Conservation (phyloP, 2,797 vertebrate genomes). For the Pipistrellus pipistrellus region DNA sequence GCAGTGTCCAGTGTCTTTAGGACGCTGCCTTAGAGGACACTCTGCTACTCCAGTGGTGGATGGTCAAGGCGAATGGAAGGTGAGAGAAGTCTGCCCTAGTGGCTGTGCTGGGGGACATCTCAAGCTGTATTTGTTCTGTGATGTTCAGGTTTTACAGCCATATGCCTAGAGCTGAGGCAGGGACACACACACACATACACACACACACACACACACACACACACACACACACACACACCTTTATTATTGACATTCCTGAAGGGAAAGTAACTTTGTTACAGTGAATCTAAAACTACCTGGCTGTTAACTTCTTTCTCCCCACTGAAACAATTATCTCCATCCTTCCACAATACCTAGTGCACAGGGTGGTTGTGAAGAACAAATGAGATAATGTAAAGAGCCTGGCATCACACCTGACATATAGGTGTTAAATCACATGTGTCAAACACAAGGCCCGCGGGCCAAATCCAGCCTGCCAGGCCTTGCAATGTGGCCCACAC, state of each 20-base stretch:
- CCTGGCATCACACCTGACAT: neutral
- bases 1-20: neutral
- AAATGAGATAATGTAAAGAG: slow-evolving; percentile 25
- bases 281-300: neutral
- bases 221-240: too few relatives aligned
- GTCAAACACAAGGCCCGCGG: too few relatives aligned
- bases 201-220: too few relatives aligned
- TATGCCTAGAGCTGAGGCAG: neutral
- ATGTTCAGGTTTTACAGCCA: slow-evolving; percentile 65
- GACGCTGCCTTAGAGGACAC: neutral
- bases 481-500: too few relatives aligned
- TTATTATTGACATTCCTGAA: too few relatives aligned
- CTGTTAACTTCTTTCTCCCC: slow-evolving; percentile 50
- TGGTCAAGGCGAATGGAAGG: slow-evolving; percentile 35
- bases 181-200: too few relatives aligned
- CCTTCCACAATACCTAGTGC: neutral
- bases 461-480: too few relatives aligned
- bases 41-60: neutral
- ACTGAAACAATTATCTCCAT: slow-evolving; percentile 37
- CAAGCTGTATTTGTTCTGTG: slow-evolving; percentile 46
- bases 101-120: neutral
- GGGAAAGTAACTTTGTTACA: too few relatives aligned
- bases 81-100: neutral
- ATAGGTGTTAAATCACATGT: neutral
- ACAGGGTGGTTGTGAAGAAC: neutral